Evolutionary conservation across 2,888 invertebrate genomes (phyloP).

Genomic region (Dasypogon diadema): DNA sequence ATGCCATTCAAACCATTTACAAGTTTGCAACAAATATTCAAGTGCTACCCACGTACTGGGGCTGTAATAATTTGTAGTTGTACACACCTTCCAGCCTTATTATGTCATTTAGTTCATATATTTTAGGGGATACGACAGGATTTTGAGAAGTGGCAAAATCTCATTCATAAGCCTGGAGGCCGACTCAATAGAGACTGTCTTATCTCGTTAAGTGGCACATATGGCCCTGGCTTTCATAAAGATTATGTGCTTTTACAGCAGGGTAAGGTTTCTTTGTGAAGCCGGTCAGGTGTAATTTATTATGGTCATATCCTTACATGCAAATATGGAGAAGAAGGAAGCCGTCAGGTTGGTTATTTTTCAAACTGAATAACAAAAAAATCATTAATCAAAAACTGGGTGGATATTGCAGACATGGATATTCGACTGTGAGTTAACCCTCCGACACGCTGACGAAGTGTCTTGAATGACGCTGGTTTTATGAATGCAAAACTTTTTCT

Average conservation of each 20-base stretch:
- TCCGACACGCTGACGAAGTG: not conserved
- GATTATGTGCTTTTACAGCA: conserved; percentile 36
- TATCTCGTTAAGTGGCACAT: conserved; percentile 33
- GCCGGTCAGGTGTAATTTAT: conserved; percentile 45
- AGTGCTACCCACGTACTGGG: not conserved
- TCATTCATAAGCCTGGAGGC: conserved; percentile 13
- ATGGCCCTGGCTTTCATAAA: conserved; percentile 34
- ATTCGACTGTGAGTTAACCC: not conserved
- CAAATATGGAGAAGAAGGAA: conserved; percentile 38
- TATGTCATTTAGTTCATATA: conserved; percentile 24
- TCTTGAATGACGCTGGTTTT: not conserved
- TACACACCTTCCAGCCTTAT: not conserved
- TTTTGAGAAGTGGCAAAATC: conserved; percentile 37
- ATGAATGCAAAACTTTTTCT: conserved; percentile 13
- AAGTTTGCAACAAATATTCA: not conserved
- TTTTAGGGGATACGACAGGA: conserved; percentile 8
- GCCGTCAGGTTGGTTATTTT: conserved; percentile 30
- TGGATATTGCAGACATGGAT: not conserved
- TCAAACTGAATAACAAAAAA: conserved; percentile 30
- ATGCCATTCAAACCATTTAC: not conserved
- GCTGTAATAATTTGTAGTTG: conserved; percentile 18
- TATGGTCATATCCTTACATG: conserved; percentile 31
- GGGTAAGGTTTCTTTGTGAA: conserved; percentile 17
- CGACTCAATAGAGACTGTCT: conserved; percentile 21
- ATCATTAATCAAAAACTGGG: conserved; percentile 33